Percentiles rank a stretch among this genome's conserved stretches.
Conservation (phyloP, 2,888 invertebrate species). For the Cyrtodaria siliqua region DNA sequence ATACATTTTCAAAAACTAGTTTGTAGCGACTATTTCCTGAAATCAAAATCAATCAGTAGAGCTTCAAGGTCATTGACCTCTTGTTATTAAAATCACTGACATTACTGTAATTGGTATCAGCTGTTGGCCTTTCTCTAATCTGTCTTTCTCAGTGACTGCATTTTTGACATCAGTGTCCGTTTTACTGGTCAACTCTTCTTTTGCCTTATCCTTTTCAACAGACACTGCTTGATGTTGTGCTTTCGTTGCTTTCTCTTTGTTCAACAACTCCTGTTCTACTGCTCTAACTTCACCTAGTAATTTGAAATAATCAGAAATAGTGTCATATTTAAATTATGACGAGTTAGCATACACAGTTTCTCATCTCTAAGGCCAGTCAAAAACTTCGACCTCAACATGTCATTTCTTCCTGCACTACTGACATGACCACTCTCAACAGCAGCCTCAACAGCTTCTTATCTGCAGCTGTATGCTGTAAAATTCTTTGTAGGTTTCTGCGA, state of each 20-base stretch:
- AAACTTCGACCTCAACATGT: too few relatives aligned
- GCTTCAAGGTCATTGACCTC: too few relatives aligned
- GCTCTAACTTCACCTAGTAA: constrained; percentile 23
- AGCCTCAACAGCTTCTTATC: constrained; percentile 7
- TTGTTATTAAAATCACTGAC: too few relatives aligned
- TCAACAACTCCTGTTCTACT: constrained; percentile 24
- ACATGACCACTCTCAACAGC: constrained; percentile 28
- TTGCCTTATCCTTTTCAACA: background rate
- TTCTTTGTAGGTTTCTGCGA: constrained; percentile 5
- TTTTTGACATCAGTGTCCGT: background rate
- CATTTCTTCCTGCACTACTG: background rate
- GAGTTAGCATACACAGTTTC: too few relatives aligned
- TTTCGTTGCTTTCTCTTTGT: background rate
- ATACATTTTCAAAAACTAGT: too few relatives aligned
- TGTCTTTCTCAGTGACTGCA: background rate
- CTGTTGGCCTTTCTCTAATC: background rate
- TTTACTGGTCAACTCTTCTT: background rate
- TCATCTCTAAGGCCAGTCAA: too few relatives aligned
- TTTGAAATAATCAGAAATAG: constrained; percentile 5
- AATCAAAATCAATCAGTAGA: too few relatives aligned
- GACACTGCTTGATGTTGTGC: background rate
- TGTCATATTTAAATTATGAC: too few relatives aligned
- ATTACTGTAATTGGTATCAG: too few relatives aligned
- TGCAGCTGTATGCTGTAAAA: constrained; percentile 16
- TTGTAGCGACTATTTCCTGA: too few relatives aligned